Conservation (phyloP, 2,888 invertebrate species). For the Amphipyra berbera region DNA sequence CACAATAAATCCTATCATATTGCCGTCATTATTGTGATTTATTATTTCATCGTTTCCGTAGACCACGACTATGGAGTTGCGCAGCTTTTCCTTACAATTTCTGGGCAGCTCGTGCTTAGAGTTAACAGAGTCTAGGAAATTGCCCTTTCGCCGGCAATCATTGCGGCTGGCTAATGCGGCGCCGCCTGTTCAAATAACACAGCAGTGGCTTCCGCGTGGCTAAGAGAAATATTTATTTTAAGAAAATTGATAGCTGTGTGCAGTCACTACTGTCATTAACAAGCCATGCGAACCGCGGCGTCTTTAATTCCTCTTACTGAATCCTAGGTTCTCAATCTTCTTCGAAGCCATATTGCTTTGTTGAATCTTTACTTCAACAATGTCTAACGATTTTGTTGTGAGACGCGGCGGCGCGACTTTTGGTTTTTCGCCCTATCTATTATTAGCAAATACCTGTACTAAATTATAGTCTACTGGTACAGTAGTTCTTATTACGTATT, state of each 20-base stretch:
- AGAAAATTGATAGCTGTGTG: constrained; percentile 80
- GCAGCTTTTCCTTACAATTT: constrained; percentile 77
- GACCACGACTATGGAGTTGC: constrained; percentile 74
- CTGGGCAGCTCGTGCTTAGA: constrained; percentile 78
- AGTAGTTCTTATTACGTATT: constrained; percentile 62
- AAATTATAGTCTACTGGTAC: constrained; percentile 49
- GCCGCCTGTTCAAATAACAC: constrained; percentile 80
- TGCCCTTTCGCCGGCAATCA: constrained; percentile 82
- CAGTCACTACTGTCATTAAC: constrained; percentile 74
- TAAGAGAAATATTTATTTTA: constrained; percentile 84
- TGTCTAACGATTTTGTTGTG: constrained; percentile 15
- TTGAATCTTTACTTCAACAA: constrained; percentile 8
- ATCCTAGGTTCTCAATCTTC: constrained; percentile 47
- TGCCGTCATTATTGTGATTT: constrained; percentile 79
- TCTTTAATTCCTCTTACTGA: constrained; percentile 56
- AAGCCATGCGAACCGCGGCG: constrained; percentile 59
- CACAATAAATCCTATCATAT: constrained; percentile 65
- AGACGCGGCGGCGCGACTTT: not conserved
- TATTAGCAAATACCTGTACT: constrained; percentile 38
- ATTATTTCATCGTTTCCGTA: constrained; percentile 80
- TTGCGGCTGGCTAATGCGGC: constrained; percentile 81
- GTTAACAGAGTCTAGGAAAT: constrained; percentile 83
- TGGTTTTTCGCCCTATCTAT: constrained; percentile 30
- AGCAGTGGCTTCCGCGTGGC: constrained; percentile 83
- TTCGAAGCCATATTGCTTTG: constrained; percentile 7